Evolutionary conservation across 2,888 invertebrate genomes (phyloP).

Genomic region (Lithophane leautieri): DNA sequence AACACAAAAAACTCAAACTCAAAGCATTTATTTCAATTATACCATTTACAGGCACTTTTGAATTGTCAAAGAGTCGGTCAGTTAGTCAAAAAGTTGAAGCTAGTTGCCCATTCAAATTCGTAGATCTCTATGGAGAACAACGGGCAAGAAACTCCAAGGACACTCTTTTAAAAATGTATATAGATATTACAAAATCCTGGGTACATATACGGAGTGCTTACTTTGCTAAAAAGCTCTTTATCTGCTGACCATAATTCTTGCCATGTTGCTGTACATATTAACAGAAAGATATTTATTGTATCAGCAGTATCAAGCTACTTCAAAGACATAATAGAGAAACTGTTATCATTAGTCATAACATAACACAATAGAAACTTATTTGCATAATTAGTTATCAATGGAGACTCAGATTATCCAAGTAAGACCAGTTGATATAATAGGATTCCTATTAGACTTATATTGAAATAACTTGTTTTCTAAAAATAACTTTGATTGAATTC

Average conservation of each 20-base stretch:
- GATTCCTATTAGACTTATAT: conserved; percentile 10
- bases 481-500: background rate
- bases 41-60: too few species aligned
- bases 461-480: background rate
- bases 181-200: too few species aligned
- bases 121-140: too few species aligned
- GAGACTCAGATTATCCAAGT: conserved; percentile 27
- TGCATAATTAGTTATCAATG: conserved; percentile 28
- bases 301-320: conserved; percentile 18
- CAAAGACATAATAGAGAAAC: conserved; percentile 16
- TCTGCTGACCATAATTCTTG: conserved; percentile 21
- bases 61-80: too few species aligned
- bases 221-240: conserved; percentile 9
- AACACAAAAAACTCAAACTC: too few species aligned
- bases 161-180: too few species aligned
- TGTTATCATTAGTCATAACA: conserved; percentile 28
- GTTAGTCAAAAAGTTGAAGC: too few species aligned
- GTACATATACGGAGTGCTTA: conserved; percentile 9
- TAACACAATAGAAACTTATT: conserved; percentile 12
- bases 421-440: conserved; percentile 10
- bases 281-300: background rate
- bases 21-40: too few species aligned
- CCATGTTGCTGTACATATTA: background rate
- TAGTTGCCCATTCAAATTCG: too few species aligned
- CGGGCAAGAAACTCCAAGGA: too few species aligned